Base-by-base conservation (phyloP, 2,113 vertebrate species). In the Tympanuchus pallidicinctus region DNA sequence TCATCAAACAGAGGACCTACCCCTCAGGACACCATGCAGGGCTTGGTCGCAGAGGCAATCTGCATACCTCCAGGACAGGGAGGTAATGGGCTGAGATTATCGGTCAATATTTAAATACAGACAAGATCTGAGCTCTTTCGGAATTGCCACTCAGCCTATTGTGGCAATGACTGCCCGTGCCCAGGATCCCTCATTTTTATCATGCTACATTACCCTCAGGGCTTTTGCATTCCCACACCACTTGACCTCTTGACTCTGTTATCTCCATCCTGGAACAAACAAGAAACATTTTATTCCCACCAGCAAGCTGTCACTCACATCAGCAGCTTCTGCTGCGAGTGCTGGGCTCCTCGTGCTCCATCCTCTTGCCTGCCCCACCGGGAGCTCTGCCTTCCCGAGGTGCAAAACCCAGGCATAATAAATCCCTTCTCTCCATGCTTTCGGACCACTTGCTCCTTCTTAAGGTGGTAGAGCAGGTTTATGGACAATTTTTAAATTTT, bases 221-320 rank as follows among this genome's bases (percentile, higher is more conserved):
- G 86, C 86, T 95, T 60, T 91, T 0, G 7, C 74, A 87, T 95
- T 97, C 97, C 93, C 94, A 92, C 93, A 95, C 88, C 95, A 93
- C 96, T 97, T 97, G 96, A 97, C 96, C 95, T 92, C 93, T 86
- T 97, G 96, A 96, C 96, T 97, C 88, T n/a, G 90, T 96, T 97
- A 97, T 97, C 97, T 97, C 88, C 75, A 34, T 90, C 95, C 79
- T 88, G 92, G 91, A 96, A 82, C 96, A 97, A 97, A 97, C 92
- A 97, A 95, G 96, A 94, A 96, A 92, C 86, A 94, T 96, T 96
- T 96, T 96, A 95, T 96, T 97, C 92, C 95, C 94, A 94, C 93
- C 93, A 97, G 94, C 86, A 57, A 86, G 82, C 89, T 95, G 95
- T 93, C 94, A 96, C 82, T 96, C 92, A 89, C 92, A 82, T 90